A percentile compares a stretch with the other conserved stretches of the same genome.
Conservation (phyloP, 2,888 invertebrate genomes). For the Sarcophaga rosellei region DNA sequence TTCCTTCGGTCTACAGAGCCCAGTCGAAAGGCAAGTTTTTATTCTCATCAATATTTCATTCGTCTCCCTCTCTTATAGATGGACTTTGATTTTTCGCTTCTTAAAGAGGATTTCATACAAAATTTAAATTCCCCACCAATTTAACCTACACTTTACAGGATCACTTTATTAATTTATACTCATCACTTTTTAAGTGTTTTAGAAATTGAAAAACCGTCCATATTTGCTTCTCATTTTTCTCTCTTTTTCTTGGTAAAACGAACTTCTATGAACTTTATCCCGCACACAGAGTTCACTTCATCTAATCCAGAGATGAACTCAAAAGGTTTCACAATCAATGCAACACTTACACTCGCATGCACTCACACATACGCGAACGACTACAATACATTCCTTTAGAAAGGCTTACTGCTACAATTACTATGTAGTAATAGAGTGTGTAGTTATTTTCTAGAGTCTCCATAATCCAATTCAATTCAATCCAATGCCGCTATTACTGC, state of each 20-base stretch:
- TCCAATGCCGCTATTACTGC: constrained; percentile 9
- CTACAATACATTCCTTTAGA: constrained; percentile 3
- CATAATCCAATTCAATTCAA: neutral
- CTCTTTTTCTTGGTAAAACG: neutral
- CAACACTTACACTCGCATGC: constrained; percentile 1
- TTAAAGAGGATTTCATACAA: too few relatives aligned
- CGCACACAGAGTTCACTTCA: constrained; percentile 46
- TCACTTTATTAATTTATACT: neutral
- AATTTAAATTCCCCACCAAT: too few relatives aligned
- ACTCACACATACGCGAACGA: neutral
- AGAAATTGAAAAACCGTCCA: too few relatives aligned
- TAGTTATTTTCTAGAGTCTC: neutral
- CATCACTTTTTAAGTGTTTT: neutral
- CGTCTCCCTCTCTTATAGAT: too few relatives aligned
- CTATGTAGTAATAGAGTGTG: neutral
- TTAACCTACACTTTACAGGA: neutral
- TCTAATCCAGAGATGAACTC: constrained; percentile 55
- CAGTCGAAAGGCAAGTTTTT: too few relatives aligned
- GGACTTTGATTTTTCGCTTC: too few relatives aligned
- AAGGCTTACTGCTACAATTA: constrained; percentile 12
- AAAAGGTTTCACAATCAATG: constrained; percentile 31
- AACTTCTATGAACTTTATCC: neutral
- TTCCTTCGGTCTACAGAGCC: too few relatives aligned
- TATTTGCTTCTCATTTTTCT: neutral
- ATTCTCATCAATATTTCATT: too few relatives aligned